These are phyloP conservation scores for Drosophila siamana DNA, from an alignment of 2,888 invertebrate species.

Conservation along the genomic window DNA sequence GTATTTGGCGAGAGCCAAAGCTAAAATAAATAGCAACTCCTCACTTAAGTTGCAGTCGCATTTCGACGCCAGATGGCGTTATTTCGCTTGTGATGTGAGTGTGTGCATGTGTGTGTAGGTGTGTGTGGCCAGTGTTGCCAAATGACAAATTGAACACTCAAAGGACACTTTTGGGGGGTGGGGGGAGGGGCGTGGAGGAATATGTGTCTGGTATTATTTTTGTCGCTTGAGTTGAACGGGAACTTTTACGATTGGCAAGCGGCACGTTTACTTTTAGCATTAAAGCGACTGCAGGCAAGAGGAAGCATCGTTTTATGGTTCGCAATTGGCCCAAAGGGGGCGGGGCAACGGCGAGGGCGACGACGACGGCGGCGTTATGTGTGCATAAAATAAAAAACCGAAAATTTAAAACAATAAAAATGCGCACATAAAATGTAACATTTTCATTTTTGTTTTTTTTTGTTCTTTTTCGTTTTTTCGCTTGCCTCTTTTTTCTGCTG, in stretches of 20 bases:
- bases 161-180: conserved; percentile 9
- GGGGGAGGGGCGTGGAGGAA: neutral
- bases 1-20: neutral
- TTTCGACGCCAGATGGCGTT: neutral
- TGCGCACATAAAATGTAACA: conserved; percentile 66
- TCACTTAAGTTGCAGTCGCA: neutral
- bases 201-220: conserved; percentile 2
- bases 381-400: conserved; percentile 24
- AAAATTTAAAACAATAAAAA: conserved; percentile 75
- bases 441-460: conserved; percentile 29
- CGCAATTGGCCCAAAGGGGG: conserved; percentile 20
- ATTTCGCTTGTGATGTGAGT: neutral
- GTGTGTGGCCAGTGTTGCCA: conserved; percentile 20
- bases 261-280: conserved; percentile 74
- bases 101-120: neutral
- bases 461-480: too few species aligned
- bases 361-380: neutral
- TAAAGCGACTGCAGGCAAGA: conserved; percentile 34
- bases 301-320: conserved; percentile 35
- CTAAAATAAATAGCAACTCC: conserved; percentile 1
- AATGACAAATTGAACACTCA: conserved; percentile 37
- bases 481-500: conserved; percentile 4
- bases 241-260: conserved; percentile 64
- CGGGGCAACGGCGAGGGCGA: neutral
- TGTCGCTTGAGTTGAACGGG: conserved; percentile 18